These are phyloP conservation scores for Leptinotarsa texana DNA, from an alignment of 1,140 invertebrate genomes.

Conservation along the genomic window DNA sequence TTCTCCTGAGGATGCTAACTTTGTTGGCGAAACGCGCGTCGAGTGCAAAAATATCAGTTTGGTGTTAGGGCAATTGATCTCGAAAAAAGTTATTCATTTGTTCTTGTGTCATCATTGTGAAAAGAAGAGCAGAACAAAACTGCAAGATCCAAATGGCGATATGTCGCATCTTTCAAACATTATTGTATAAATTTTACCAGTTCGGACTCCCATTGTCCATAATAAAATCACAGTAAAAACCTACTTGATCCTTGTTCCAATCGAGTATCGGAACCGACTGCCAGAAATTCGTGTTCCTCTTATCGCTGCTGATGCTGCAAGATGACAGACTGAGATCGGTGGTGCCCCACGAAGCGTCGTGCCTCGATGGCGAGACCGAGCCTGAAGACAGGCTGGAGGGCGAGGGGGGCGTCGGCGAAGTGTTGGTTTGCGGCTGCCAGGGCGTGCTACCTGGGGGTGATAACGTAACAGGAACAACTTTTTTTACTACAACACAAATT, in stretches of 20 bases:
- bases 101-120: too few relatives aligned
- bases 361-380: conserved; percentile 57
- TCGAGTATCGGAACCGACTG: conserved; percentile 74
- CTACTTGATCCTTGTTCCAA: conserved; percentile 86
- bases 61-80: too few relatives aligned
- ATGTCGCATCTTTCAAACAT: too few relatives aligned
- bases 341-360: conserved; percentile 52
- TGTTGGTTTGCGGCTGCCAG: conserved; percentile 58
- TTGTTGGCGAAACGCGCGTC: too few relatives aligned
- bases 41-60: too few relatives aligned
- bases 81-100: too few relatives aligned
- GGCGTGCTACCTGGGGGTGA: conserved; percentile 63
- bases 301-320: conserved; percentile 68
- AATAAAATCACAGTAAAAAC: conserved; percentile 12
- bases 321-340: conserved; percentile 59
- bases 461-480: conserved; percentile 63
- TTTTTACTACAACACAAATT: conserved; percentile 59
- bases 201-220: too few relatives aligned
- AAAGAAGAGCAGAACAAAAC: too few relatives aligned
- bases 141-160: too few relatives aligned
- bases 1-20: too few relatives aligned
- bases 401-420: conserved; percentile 60
- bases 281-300: conserved; percentile 68
- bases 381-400: conserved; percentile 69
- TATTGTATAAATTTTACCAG: too few relatives aligned